These are phyloP conservation scores for Merluccius polli DNA, from an alignment of 2,797 vertebrate species.

Conservation along the genomic window DNA sequence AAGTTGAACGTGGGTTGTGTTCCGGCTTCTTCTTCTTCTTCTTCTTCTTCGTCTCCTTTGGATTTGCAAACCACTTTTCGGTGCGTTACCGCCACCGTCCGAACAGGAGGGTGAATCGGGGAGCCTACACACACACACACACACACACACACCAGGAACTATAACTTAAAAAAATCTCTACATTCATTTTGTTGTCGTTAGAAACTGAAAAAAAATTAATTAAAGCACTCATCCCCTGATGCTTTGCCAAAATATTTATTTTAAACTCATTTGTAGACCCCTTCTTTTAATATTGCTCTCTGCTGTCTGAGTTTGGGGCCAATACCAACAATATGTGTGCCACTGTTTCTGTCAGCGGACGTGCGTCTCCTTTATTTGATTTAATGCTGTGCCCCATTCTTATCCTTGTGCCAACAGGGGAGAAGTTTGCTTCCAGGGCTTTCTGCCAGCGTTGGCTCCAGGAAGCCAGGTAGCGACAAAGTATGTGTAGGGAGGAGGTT, in stretches of 20 bases:
- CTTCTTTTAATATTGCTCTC: too few species aligned
- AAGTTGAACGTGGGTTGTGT: conserved; percentile 35
- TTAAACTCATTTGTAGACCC: neutral
- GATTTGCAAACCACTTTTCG: neutral
- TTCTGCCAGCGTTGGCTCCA: too few species aligned
- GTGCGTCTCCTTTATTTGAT: too few species aligned
- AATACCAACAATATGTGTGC: too few species aligned
- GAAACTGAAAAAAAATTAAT: neutral
- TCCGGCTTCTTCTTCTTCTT: accelerated
- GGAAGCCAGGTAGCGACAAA: too few species aligned
- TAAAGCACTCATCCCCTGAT: neutral
- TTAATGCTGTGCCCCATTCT: neutral
- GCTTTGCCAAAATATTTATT: neutral
- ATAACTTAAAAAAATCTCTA: too few species aligned
- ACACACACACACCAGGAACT: too few species aligned
- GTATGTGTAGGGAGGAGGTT: too few species aligned
- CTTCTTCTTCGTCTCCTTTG: neutral
- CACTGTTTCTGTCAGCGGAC: too few species aligned
- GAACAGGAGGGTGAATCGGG: neutral
- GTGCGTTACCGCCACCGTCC: neutral
- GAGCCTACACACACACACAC: too few species aligned
- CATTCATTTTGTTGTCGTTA: neutral
- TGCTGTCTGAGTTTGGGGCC: too few species aligned
- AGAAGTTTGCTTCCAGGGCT: too few species aligned
- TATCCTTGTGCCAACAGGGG: neutral